Conservation (phyloP, 2,888 invertebrate genomes). For the Lymantria dispar region DNA sequence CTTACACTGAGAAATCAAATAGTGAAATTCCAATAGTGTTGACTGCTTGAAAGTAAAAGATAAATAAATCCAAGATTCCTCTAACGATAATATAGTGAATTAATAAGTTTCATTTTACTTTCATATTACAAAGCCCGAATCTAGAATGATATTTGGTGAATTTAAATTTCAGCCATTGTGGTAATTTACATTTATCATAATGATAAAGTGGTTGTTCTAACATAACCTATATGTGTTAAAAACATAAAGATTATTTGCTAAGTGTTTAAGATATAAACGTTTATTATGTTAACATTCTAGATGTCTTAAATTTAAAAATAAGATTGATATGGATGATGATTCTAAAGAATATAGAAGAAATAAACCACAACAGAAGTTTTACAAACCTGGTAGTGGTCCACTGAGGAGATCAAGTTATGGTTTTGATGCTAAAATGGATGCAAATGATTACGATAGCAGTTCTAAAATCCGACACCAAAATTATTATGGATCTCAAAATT, state of each 20-base stretch:
- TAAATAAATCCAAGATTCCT: no score
- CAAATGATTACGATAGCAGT: slow-evolving; percentile 56
- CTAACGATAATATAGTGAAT: no score
- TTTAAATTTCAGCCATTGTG: slow-evolving; percentile 22
- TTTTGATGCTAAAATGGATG: slow-evolving; percentile 81
- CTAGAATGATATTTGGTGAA: slow-evolving; percentile 7
- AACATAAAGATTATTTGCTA: slow-evolving; percentile 29
- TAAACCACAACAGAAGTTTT: slow-evolving; percentile 87
- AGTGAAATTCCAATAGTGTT: no score
- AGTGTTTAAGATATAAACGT: slow-evolving; percentile 15
- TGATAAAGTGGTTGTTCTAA: slow-evolving; percentile 39
- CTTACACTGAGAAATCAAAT: no score
- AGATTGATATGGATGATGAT: slow-evolving; percentile 80
- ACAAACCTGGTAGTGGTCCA: slow-evolving; percentile 90
- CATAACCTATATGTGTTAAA: slow-evolving; percentile 59
- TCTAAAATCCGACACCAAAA: slow-evolving; percentile 52
- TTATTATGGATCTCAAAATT: slow-evolving; percentile 69
- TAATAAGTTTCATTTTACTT: no score
- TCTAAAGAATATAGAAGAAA: slow-evolving; percentile 82
- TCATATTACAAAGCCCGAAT: no score
- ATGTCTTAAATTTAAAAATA: slow-evolving; percentile 45
- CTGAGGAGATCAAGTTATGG: slow-evolving; percentile 85
- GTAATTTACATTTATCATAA: slow-evolving; percentile 19
- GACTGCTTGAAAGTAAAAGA: no score
- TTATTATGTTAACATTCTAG: slow-evolving; percentile 37